Evolutionary conservation across 2,797 vertebrate genomes (phyloP).

Genomic region (Pseudochaenichthys georgianus): DNA sequence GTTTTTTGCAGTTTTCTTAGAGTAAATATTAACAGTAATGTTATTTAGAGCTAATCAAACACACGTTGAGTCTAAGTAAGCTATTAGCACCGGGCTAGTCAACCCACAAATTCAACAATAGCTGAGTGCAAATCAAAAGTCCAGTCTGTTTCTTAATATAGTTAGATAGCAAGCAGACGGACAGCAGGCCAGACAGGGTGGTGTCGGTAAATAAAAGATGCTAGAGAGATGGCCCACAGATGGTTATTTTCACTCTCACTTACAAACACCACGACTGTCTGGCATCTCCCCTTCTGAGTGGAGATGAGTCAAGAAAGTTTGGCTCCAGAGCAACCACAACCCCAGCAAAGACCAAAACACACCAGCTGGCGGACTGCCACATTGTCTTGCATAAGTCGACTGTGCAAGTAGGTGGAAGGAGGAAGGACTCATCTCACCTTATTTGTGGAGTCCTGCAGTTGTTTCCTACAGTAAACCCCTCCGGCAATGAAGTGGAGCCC

Average conservation of each 20-base stretch:
- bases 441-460: conserved; percentile 20
- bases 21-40: conserved; percentile 28
- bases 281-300: conserved; percentile 73
- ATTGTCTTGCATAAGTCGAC: conserved; percentile 57
- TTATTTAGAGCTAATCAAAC: conserved; percentile 25
- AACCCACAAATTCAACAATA: conserved; percentile 18
- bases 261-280: conserved; percentile 77
- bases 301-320: conserved; percentile 79
- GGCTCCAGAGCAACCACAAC: conserved; percentile 67
- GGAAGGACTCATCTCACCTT: conserved; percentile 22
- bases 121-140: conserved; percentile 60
- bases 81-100: conserved; percentile 23
- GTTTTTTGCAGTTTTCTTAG: conserved; percentile 3
- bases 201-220: conserved; percentile 83
- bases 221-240: conserved; percentile 70
- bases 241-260: conserved; percentile 78
- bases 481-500: conserved; percentile 19
- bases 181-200: conserved; percentile 71
- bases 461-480: conserved; percentile 36
- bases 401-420: conserved; percentile 35
- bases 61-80: conserved; percentile 16
- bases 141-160: conserved; percentile 56
- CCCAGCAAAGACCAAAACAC: conserved; percentile 62
- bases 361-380: conserved; percentile 56
- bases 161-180: conserved; percentile 59